A percentile compares a stretch with the other conserved stretches of the same genome.
Evolutionary conservation across 2,797 vertebrate species (phyloP).

Genomic region (Hippocampus kuda): DNA sequence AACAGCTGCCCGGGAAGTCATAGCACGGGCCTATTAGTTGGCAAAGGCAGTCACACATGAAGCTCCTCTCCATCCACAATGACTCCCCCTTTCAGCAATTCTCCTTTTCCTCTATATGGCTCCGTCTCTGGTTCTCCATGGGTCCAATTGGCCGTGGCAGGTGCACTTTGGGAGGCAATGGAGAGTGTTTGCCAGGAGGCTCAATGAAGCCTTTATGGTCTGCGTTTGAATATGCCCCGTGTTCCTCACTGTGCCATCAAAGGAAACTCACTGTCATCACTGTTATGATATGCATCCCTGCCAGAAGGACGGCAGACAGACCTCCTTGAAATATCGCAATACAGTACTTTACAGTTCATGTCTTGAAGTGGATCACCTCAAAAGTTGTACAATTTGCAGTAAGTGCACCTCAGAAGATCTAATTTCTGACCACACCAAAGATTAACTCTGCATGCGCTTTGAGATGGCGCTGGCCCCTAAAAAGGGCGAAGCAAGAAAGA

Average conservation of each 20-base stretch:
- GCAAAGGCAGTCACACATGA: slow-evolving; percentile 21
- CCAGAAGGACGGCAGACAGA: slow-evolving; percentile 26
- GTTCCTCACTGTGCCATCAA: slow-evolving; percentile 47
- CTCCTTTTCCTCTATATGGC: slow-evolving; percentile 23
- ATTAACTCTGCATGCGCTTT: no score
- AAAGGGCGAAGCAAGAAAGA: no score
- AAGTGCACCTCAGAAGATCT: background rate
- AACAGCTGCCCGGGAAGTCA: slow-evolving; percentile 26
- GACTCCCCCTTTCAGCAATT: slow-evolving; percentile 4
- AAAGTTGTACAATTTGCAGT: background rate
- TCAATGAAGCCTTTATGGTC: slow-evolving; percentile 65
- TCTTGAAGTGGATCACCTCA: background rate
- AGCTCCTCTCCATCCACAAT: slow-evolving; percentile 26
- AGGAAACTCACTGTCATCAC: slow-evolving; percentile 55
- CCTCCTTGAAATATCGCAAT: slow-evolving; percentile 19
- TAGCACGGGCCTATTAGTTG: slow-evolving; percentile 18
- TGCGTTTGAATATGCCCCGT: slow-evolving; percentile 56
- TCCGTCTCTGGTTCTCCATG: slow-evolving; percentile 37
- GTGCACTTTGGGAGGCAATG: slow-evolving; percentile 45
- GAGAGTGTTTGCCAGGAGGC: slow-evolving; percentile 44
- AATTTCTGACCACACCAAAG: background rate
- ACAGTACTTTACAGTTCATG: background rate
- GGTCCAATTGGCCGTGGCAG: slow-evolving; percentile 47
- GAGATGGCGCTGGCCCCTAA: no score
- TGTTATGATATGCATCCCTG: slow-evolving; percentile 64